Base-by-base conservation (phyloP, 1,140 invertebrate species). In the Bacillus rossius region DNA sequence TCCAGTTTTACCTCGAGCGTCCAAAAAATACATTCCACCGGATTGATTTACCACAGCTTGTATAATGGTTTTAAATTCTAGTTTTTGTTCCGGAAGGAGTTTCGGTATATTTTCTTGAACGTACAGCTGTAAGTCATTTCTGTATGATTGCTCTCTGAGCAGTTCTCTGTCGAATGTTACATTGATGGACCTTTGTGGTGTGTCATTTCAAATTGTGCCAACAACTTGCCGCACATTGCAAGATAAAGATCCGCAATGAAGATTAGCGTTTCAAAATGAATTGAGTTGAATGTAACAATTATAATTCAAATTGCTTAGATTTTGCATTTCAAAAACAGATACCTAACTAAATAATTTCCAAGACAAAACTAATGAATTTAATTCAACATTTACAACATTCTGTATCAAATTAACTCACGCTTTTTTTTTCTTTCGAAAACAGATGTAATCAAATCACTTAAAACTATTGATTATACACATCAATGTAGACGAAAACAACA, bases 231-330 rank as follows among this genome's bases (percentile, higher is more conserved):
- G 55, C 48, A 55, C 40, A 74, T 68, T 29, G 62, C 50, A 20
- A 63, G 61, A 64, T 69, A 72, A 60, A 67, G 63, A 60, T 69
- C 68, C 60, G 71, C 69, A 61, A 73, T 71, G 16, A 56, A 38
- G 60, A 74, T 66, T 64, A 73, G 70, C 67, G 66, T 60, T 43
- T 69, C 63, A 61, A 70, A 73, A 61, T 73, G 64, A 57, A 74
- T 72, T 64, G n/a, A n/a, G n/a, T n/a, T n/a, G n/a, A n/a, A n/a
- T n/a, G n/a, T n/a, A n/a, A n/a, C n/a, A n/a, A n/a, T n/a, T n/a
- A n/a, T n/a, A n/a, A n/a, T n/a, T n/a, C n/a, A n/a, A n/a, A n/a
- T n/a, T n/a, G n/a, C n/a, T n/a, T n/a, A n/a, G n/a, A n/a, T n/a
- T n/a, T n/a, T n/a, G n/a, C n/a, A n/a, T n/a, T n/a, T n/a, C n/a